phyloP scores from a whole-genome alignment of 2,888 invertebrate species.

The Ochropleura plecta region DNA sequence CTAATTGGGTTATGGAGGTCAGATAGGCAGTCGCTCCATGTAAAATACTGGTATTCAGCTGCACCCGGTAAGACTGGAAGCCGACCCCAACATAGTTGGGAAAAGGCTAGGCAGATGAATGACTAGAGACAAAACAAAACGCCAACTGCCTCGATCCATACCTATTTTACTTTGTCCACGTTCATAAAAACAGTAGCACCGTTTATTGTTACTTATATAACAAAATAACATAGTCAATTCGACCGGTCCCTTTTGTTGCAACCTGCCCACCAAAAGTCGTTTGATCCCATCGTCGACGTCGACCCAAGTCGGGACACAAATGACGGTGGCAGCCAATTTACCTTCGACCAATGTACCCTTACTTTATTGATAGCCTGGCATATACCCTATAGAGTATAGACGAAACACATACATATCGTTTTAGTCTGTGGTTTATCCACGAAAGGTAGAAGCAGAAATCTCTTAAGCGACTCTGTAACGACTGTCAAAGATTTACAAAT shows the following conservation, averaged over 20 bases:
- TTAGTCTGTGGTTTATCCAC: neutral
- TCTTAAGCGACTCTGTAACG: too few relatives aligned
- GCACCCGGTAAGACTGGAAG: too few relatives aligned
- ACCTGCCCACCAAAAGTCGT: neutral
- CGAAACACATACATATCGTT: neutral
- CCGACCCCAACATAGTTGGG: too few relatives aligned
- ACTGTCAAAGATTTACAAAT: too few relatives aligned
- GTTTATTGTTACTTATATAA: neutral
- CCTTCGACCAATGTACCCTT: slow-evolving; percentile 1
- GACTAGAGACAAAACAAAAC: neutral
- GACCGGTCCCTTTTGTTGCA: neutral
- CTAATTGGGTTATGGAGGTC: too few relatives aligned
- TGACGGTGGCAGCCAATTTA: slow-evolving; percentile 17
- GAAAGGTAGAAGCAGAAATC: neutral
- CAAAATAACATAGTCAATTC: neutral
- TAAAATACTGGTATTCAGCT: too few relatives aligned
- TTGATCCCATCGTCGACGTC: neutral
- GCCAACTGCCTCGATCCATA: too few relatives aligned
- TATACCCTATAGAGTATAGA: slow-evolving; percentile 2
- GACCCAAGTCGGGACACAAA: slow-evolving; percentile 15
- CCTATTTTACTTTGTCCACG: neutral
- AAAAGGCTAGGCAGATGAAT: too few relatives aligned
- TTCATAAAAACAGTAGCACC: neutral
- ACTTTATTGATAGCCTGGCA: slow-evolving; percentile 13
- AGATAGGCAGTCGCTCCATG: too few relatives aligned